Evolutionary conservation across 2,113 vertebrate species (phyloP), one percentile per base, ranked within the genome.

Genomic region (Vanacampus margaritifer): DNA sequence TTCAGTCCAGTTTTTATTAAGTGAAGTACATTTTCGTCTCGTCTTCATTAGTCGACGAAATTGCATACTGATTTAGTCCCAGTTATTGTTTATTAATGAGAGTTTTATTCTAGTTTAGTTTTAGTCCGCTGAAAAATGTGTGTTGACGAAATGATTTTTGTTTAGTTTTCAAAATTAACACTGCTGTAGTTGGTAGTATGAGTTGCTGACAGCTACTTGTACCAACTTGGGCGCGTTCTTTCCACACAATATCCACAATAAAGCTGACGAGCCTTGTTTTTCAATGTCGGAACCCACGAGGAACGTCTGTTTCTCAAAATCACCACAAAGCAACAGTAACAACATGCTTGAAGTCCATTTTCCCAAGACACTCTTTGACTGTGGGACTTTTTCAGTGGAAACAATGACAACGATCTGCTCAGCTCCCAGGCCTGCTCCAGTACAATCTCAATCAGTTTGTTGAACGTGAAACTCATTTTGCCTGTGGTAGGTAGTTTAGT

Each of bases 301-400:
- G 65, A 80, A 79, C 71, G 72, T 7, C 53, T 19, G 43, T 82
- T 85, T 84, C 73, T 82, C 61, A 67, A 70, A 75, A 60, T 71
- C 63, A 69, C 74, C 74, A 65, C 73, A 78, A 80, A 73, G 73
- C 76, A 84, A 80, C 71, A 78, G 78, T 74, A 78, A 75, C 71
- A 84, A 83, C 66, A 80, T 59, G 73, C 78, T 76, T 68, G 57
- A 75, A 78, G 78, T 84, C 67, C 70, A 76, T 81, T 84, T 87
- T 81, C 74, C 74, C 77, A 77, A 81, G 75, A 78, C 68, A 50
- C 59, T 60, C 66, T 78, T 57, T 77, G 79, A 78, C 67, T 79
- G 69, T 71, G 79, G 82, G 79, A 81, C 78, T 81, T 78, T 84
- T 65, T 79, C 72, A 74, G 75, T 90, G 86, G 86, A 90, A 88